Evolutionary conservation across 30 jellyfish, hydroid and myxozoan species (phyloP).

Genomic region (Cassiopea andromeda): DNA sequence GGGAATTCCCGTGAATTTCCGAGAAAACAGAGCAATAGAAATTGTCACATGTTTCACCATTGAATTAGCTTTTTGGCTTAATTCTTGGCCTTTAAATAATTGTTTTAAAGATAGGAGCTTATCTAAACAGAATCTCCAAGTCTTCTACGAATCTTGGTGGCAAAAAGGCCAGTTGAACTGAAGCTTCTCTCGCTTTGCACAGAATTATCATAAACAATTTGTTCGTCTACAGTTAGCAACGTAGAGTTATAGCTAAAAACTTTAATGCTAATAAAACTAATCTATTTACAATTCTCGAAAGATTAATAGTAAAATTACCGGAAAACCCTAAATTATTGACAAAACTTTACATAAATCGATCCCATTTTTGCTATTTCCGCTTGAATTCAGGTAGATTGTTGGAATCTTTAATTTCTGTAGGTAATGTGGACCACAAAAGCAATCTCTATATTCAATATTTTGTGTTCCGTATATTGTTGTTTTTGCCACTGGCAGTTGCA

Average conservation of each 20-base stretch:
- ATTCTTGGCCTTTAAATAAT: too few species aligned
- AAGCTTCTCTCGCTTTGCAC: too few species aligned
- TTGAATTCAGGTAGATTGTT: conserved; percentile 22
- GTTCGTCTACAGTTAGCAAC: conserved; percentile 8
- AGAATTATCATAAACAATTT: too few species aligned
- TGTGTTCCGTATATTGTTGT: background rate
- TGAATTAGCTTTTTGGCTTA: too few species aligned
- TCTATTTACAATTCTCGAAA: conserved; percentile 8
- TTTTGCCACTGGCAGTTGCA: background rate
- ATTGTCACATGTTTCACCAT: too few species aligned
- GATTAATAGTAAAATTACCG: background rate
- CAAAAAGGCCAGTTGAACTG: too few species aligned
- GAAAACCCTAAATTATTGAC: conserved; percentile 26
- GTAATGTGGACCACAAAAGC: background rate
- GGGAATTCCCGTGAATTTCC: too few species aligned
- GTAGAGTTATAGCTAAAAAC: conserved; percentile 23
- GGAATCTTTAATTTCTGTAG: conserved; percentile 1
- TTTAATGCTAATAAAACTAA: conserved; percentile 1
- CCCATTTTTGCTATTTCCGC: conserved; percentile 1
- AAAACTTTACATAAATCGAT: conserved; percentile 1
- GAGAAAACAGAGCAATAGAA: too few species aligned
- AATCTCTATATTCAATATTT: background rate
- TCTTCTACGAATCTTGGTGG: too few species aligned
- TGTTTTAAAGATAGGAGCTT: too few species aligned
- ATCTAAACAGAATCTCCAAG: too few species aligned